Evolutionary conservation across 2,113 vertebrate genomes (phyloP).

Genomic region (Scomber japonicus): DNA sequence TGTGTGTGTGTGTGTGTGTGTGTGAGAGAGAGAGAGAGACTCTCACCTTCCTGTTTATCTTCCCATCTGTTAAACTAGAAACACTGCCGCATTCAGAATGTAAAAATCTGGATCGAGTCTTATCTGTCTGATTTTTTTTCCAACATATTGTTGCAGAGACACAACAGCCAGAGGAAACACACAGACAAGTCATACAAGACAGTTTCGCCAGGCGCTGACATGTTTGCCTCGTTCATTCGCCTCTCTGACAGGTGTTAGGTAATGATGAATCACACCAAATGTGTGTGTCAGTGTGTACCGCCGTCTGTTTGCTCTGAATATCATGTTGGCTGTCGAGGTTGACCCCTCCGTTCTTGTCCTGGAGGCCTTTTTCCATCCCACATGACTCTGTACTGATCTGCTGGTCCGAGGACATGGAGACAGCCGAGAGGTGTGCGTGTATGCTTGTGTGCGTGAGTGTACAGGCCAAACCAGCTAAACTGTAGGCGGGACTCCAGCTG

Average conservation of each 20-base stretch:
- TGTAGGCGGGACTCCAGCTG: slow-evolving; percentile 62
- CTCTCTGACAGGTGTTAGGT: slow-evolving; percentile 20
- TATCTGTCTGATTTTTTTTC: slow-evolving; percentile 19
- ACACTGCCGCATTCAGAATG: not conserved
- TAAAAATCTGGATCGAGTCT: slow-evolving; percentile 6
- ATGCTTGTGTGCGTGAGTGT: not conserved
- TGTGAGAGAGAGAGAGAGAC: not conserved
- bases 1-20: slow-evolving; percentile 14
- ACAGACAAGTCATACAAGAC: not conserved
- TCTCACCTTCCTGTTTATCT: slow-evolving; percentile 23
- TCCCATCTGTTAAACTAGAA: slow-evolving; percentile 48
- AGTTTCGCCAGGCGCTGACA: not conserved
- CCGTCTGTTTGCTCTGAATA: slow-evolving; percentile 31
- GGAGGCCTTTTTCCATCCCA: slow-evolving; percentile 71
- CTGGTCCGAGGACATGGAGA: slow-evolving; percentile 47
- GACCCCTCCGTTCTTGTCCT: slow-evolving; percentile 56
- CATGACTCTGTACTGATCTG: slow-evolving; percentile 63
- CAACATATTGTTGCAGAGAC: not conserved
- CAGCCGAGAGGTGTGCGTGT: slow-evolving; percentile 61
- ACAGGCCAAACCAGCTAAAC: slow-evolving; percentile 37
- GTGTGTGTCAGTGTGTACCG: not conserved
- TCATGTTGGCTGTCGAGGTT: slow-evolving; percentile 10
- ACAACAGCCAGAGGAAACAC: not conserved
- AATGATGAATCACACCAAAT: slow-evolving; percentile 28
- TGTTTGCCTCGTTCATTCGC: slow-evolving; percentile 3